A percentile compares a stretch with the other conserved stretches of the same genome.
These are phyloP conservation scores for Suncus etruscus DNA, from an alignment of 2,113 vertebrate genomes.

Conservation along the genomic window DNA sequence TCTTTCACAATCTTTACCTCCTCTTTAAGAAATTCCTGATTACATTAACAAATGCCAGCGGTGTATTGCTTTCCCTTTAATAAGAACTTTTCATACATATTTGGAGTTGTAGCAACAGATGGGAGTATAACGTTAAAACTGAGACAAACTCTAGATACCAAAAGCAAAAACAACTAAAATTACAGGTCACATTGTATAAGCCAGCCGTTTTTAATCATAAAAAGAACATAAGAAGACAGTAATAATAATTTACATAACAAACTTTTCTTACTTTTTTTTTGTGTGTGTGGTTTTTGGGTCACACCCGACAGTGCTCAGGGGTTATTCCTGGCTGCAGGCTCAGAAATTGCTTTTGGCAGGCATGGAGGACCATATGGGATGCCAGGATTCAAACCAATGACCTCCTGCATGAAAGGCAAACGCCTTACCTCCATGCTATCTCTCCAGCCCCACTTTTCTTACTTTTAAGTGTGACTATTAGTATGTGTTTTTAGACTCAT, in stretches of 20 bases:
- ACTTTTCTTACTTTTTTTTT: constrained; percentile 29
- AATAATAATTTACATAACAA: neutral
- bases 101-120: neutral
- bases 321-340: too few relatives aligned
- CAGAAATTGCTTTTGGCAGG: too few relatives aligned
- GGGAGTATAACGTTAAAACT: constrained; percentile 5
- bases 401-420: too few relatives aligned
- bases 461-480: neutral
- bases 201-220: constrained; percentile 24
- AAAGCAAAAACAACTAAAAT: neutral
- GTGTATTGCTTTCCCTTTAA: constrained; percentile 29
- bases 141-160: neutral
- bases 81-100: neutral
- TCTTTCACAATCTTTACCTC: neutral
- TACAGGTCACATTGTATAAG: too few relatives aligned
- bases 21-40: neutral
- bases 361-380: too few relatives aligned
- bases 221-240: constrained; percentile 15
- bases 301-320: too few relatives aligned
- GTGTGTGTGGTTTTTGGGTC: too few relatives aligned
- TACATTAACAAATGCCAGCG: neutral
- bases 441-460: too few relatives aligned
- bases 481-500: too few relatives aligned
- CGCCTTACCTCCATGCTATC: too few relatives aligned
- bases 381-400: too few relatives aligned